Base-by-base conservation (phyloP, 2,888 invertebrate genomes). In the Eucera pruinosa region DNA sequence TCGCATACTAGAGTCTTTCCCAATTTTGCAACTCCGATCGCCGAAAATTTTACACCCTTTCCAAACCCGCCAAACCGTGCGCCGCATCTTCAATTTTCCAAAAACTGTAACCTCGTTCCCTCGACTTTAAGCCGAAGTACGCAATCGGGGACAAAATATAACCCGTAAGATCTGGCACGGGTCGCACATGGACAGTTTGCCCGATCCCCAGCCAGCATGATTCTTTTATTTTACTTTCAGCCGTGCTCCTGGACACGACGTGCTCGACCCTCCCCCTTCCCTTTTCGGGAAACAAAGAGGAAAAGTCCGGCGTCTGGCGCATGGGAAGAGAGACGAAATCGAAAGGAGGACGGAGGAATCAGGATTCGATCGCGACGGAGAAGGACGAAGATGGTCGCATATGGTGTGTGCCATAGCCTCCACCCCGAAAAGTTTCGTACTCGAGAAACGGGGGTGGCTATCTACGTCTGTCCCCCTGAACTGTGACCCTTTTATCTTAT, bases 211-310 rank as follows among this genome's bases (percentile, higher is more conserved):
- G 88, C 92, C 92, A 91, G 91, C 92, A 92, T 91, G 89, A 89
- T 91, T 89, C 90, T 92, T 91, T 88, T 91, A 89, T 90, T 90
- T 90, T 87, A 91, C 88, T 92, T 91, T 87, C 76, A 72, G 73
- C 82, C 82, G 77, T 78, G 80, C 81, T 84, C 80, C 74, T 78
- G 84, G 79, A 80, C 87, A 82, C 84, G 81, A 83, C 87, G 83
- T 83, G 81, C 86, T 85, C 85, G 76, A 78, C 78, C 82, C 78
- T 69, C 73, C 72, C 70, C 52, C 50, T 54, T 50, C 62, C 80
- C 71, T 66, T 62, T 75, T 73, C 67, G 57, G 77, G 62, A 67
- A 70, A 66, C 66, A 68, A 76, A 67, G 57, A 72, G 72, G 67
- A 69, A 67, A 70, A 76, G 47, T 65, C 65, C 50, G 20, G n/a